Evolutionary conservation across 2,888 invertebrate species (phyloP).

Genomic region (Cryptocephalus primarius): DNA sequence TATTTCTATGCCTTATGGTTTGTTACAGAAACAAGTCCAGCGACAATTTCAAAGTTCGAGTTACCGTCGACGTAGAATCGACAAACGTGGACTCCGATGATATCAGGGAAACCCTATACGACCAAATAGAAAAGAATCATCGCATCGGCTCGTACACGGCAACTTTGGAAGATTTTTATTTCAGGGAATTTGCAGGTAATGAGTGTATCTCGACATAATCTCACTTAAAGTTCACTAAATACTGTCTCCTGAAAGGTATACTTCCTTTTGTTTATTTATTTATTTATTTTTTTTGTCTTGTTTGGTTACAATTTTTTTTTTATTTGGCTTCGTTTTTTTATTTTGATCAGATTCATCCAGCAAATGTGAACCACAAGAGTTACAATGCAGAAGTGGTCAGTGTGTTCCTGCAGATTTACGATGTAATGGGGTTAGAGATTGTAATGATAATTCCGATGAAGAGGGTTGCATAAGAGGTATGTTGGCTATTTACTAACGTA

Average conservation of each 20-base stretch:
- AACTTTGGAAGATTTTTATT: conserved; percentile 51
- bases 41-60: conserved; percentile 51
- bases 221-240: not conserved
- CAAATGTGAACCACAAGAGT: conserved; percentile 31
- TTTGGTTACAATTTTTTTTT: conserved; percentile 13
- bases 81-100: conserved; percentile 43
- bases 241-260: not conserved
- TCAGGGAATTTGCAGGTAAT: conserved; percentile 45
- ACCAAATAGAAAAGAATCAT: conserved; percentile 45
- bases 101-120: conserved; percentile 40
- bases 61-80: conserved; percentile 58
- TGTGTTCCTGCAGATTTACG: conserved; percentile 35
- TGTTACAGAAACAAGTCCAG: no score
- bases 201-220: not conserved
- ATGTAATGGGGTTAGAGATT: conserved; percentile 49
- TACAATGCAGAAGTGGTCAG: conserved; percentile 38
- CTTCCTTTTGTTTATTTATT: conserved; percentile 6
- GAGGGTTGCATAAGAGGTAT: conserved; percentile 30
- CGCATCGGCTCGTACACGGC: conserved; percentile 41
- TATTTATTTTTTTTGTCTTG: conserved; percentile 10
- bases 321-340: conserved; percentile 17
- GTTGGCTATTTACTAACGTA: conserved; percentile 1
- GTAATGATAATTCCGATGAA: conserved; percentile 51
- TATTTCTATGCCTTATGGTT: no score
- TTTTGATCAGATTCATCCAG: conserved; percentile 15